phyloP scores from a whole-genome alignment of 2,113 vertebrate species.

The Ictidomys tridecemlineatus region DNA sequence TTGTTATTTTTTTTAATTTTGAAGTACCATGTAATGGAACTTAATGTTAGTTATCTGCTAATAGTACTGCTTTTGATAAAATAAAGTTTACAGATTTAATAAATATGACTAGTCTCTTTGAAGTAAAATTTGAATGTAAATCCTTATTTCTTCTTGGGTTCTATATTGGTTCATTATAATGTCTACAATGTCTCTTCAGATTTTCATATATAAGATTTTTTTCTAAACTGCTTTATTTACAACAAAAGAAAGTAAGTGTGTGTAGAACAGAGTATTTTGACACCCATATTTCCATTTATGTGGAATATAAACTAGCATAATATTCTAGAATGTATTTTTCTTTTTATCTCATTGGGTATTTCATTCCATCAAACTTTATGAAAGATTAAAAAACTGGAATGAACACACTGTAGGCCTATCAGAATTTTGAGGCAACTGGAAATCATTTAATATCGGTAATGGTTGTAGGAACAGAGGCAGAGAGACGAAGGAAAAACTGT shows the following conservation, averaged over 20 bases:
- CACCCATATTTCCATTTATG: conserved; percentile 25
- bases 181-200: not conserved
- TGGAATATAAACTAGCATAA: conserved; percentile 43
- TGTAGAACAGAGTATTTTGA: conserved; percentile 5
- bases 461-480: conserved; percentile 5
- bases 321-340: not conserved
- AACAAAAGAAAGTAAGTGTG: not conserved
- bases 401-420: conserved; percentile 13
- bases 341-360: conserved; percentile 35
- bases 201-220: conserved; percentile 22
- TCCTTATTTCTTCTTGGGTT: conserved; percentile 29
- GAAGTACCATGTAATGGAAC: not conserved
- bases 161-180: not conserved
- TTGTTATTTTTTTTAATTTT: conserved; percentile 13
- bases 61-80: conserved; percentile 62
- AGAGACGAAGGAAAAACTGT: conserved; percentile 18
- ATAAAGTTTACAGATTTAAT: conserved; percentile 32
- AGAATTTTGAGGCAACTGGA: conserved; percentile 44
- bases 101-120: not conserved
- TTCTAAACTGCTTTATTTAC: not conserved
- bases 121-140: conserved; percentile 16
- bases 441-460: conserved; percentile 38
- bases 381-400: conserved; percentile 12
- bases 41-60: conserved; percentile 10
- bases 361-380: conserved; percentile 50